A percentile compares a stretch with the other conserved stretches of the same genome.
Conservation (phyloP, 2,113 vertebrate species). For the Axis porcinus region DNA sequence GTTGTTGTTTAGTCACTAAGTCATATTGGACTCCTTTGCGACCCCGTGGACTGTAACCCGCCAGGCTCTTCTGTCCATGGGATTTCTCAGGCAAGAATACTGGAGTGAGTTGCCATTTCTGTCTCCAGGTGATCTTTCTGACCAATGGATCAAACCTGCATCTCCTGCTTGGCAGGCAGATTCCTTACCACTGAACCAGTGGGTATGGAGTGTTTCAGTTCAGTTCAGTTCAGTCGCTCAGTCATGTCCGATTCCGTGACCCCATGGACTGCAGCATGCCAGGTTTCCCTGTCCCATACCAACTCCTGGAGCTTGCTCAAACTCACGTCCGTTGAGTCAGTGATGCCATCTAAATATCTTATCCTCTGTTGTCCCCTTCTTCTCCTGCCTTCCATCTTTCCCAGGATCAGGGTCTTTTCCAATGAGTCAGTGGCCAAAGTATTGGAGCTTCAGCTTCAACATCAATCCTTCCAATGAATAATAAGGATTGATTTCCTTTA, state of each 20-base stretch:
- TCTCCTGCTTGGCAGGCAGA: not conserved
- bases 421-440: not conserved
- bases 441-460: not conserved
- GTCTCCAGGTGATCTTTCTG: not conserved
- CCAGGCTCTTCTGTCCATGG: not conserved
- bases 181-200: not conserved
- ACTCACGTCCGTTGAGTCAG: fast-evolving
- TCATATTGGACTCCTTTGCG: fast-evolving
- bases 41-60: fast-evolving
- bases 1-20: not conserved
- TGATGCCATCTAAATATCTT: not conserved
- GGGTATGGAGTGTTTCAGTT: not conserved
- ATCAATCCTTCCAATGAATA: not conserved
- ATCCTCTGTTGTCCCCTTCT: not conserved
- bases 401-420: not conserved
- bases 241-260: not conserved
- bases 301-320: not conserved
- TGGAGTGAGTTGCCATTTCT: not conserved
- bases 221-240: not conserved
- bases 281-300: not conserved
- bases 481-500: not conserved
- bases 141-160: not conserved
- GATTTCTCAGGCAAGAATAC: not conserved
- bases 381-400: not conserved
- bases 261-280: fast-evolving